Evolutionary conservation across 2,113 vertebrate genomes (phyloP).

Genomic region (Balaenoptera acutorostrata): DNA sequence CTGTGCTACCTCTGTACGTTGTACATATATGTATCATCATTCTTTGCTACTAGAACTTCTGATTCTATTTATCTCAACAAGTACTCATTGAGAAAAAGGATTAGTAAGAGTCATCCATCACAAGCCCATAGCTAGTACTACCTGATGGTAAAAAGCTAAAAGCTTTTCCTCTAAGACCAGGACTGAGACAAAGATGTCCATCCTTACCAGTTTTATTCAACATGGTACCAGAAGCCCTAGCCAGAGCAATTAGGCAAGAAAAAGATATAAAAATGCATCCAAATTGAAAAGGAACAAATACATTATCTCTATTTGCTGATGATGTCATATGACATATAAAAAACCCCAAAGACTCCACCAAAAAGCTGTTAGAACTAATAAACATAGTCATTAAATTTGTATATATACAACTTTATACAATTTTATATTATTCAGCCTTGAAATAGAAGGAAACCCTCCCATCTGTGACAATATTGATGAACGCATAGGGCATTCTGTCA

Average conservation of each 20-base stretch:
- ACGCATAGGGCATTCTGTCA: not conserved
- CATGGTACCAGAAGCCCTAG: not conserved
- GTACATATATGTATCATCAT: no score
- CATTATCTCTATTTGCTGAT: not conserved
- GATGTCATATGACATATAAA: not conserved
- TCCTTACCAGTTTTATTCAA: not conserved
- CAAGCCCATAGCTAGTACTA: not conserved
- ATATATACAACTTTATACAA: not conserved
- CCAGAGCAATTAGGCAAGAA: not conserved
- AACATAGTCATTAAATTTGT: not conserved
- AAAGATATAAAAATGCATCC: not conserved
- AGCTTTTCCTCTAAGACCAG: not conserved
- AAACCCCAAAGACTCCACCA: not conserved
- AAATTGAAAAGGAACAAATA: not conserved
- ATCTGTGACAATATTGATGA: not conserved
- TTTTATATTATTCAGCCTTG: not conserved
- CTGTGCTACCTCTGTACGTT: no score
- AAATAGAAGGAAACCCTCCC: not conserved
- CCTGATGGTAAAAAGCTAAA: not conserved
- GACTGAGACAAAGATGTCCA: not conserved
- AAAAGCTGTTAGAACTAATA: not conserved
- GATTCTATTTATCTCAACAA: not conserved
- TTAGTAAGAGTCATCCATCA: not conserved
- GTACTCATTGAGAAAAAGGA: not conserved
- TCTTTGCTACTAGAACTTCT: not conserved